Percentiles rank a stretch among this genome's conserved stretches.
These are phyloP conservation scores for Pseudococcus jackbeardsleyi DNA, from an alignment of 2,888 invertebrate species.

Conservation along the genomic window DNA sequence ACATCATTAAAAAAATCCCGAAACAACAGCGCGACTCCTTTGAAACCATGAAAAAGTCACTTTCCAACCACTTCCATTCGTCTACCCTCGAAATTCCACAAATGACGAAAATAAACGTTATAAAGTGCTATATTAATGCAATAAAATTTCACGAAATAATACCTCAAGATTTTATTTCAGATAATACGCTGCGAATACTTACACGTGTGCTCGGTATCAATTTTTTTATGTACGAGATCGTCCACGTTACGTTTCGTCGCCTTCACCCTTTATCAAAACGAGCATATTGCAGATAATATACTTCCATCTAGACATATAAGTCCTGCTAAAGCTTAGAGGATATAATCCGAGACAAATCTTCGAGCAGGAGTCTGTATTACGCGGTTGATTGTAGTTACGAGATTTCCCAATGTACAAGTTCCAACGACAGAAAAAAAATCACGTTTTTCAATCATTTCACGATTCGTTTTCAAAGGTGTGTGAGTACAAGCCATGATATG, in stretches of 20 bases:
- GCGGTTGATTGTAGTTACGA: neutral
- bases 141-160: conserved; percentile 16
- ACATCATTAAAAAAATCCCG: neutral
- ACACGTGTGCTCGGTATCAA: neutral
- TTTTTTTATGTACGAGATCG: neutral
- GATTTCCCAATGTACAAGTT: neutral
- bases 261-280: neutral
- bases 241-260: neutral
- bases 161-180: conserved; percentile 3
- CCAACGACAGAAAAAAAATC: neutral
- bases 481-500: neutral
- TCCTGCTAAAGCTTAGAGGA: neutral
- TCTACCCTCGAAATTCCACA: neutral
- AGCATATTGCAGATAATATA: conserved; percentile 2
- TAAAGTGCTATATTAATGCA: neutral
- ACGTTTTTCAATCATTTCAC: conserved; percentile 33
- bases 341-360: neutral
- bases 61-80: neutral
- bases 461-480: conserved; percentile 19
- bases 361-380: neutral
- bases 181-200: neutral
- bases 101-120: neutral
- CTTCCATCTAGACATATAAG: neutral
- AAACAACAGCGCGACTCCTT: neutral
- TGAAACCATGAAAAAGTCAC: neutral